phyloP scores from a whole-genome alignment of 1,140 invertebrate species.

The Euura saliciscinereae region DNA sequence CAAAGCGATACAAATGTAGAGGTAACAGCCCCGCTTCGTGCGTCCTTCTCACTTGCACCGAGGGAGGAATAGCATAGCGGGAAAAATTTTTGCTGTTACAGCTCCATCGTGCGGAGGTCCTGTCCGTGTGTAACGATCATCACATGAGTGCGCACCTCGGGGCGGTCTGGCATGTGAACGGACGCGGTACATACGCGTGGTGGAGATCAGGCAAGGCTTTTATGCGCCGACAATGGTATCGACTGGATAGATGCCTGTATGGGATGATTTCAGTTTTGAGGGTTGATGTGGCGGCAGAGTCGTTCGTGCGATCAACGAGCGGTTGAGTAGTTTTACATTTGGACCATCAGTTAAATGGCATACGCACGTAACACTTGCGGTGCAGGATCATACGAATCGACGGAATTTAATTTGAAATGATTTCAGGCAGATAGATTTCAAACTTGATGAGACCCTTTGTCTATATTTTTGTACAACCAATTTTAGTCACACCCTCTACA shows the following conservation, averaged over 20 bases:
- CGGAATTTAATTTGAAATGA: no score
- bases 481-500: no score
- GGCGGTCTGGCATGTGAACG: slow-evolving; percentile 1
- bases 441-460: neutral
- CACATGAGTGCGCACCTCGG: slow-evolving; percentile 6
- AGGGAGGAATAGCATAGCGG: neutral
- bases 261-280: neutral
- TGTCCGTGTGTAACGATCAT: neutral
- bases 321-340: neutral
- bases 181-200: neutral
- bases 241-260: neutral
- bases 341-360: neutral
- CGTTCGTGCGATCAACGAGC: slow-evolving; percentile 3
- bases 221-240: neutral
- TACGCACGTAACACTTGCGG: neutral
- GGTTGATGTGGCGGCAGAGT: slow-evolving; percentile 1
- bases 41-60: no score
- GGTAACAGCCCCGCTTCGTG: no score
- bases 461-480: no score
- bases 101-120: neutral
- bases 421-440: neutral
- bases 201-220: neutral
- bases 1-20: no score
- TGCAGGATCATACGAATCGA: neutral
- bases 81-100: neutral